A percentile compares a stretch with the other conserved stretches of the same genome.
phyloP scores from a whole-genome alignment of 2,797 vertebrate species.

The Melanotaenia maccullochi region DNA sequence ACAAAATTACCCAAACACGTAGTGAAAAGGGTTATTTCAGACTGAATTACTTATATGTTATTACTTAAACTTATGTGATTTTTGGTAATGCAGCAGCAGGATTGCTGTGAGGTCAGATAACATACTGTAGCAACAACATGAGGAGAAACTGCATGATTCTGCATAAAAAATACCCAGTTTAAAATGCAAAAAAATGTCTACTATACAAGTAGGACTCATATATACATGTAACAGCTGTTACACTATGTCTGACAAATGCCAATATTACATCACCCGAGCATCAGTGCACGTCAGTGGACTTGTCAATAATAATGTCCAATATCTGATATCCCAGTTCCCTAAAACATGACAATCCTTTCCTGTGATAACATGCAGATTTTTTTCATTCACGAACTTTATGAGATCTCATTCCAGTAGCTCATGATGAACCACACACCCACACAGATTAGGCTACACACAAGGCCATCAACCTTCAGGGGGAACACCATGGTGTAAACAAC shows the following conservation, averaged over 20 bases:
- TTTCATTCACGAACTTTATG: neutral
- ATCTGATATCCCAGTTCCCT: neutral
- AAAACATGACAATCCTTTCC: neutral
- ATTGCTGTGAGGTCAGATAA: neutral
- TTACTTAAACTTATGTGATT: neutral
- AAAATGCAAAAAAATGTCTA: neutral
- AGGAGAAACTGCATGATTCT: neutral
- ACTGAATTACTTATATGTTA: neutral
- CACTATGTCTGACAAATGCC: neutral
- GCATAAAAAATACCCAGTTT: no score
- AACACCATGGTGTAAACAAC: no score
- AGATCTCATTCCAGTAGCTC: no score
- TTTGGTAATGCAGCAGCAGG: neutral
- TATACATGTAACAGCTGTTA: neutral
- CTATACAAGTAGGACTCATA: neutral
- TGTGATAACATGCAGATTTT: neutral
- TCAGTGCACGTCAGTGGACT: neutral
- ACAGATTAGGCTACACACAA: no score
- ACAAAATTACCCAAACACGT: conserved; percentile 18
- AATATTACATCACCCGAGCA: neutral
- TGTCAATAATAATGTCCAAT: neutral
- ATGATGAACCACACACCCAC: no score
- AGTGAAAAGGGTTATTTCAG: neutral
- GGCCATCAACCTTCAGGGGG: no score
- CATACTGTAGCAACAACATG: neutral